Conservation (phyloP, 2,888 invertebrate genomes). For the Pyrochroa serraticornis region DNA sequence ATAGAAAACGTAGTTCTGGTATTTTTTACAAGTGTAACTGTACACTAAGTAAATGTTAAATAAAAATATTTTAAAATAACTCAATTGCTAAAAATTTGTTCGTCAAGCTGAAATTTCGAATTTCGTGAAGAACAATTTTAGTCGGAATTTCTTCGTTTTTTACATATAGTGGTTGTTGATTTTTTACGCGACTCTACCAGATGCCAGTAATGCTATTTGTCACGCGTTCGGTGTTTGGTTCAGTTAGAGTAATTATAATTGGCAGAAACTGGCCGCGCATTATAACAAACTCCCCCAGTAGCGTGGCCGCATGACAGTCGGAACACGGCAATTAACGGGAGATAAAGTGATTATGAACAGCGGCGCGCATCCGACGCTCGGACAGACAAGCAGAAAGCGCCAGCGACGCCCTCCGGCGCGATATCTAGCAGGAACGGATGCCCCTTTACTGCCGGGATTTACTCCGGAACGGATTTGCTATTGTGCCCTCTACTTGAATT, state of each 20-base stretch:
- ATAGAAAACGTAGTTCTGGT: no score
- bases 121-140: no score
- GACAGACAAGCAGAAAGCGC: not conserved
- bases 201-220: conserved; percentile 16
- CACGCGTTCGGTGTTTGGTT: conserved; percentile 11
- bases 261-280: conserved; percentile 37
- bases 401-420: conserved; percentile 9
- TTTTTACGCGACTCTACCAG: not conserved
- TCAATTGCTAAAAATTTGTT: no score
- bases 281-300: conserved; percentile 36
- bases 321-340: conserved; percentile 48
- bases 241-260: conserved; percentile 40
- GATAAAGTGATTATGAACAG: conserved; percentile 50
- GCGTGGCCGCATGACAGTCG: conserved; percentile 39
- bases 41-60: no score
- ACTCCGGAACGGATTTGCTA: conserved; percentile 21
- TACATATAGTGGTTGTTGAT: not conserved
- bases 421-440: conserved; percentile 22
- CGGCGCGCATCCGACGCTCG: conserved; percentile 18
- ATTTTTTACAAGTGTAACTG: no score
- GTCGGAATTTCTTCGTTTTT: not conserved
- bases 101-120: no score
- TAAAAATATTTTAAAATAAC: no score
- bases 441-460: conserved; percentile 20
- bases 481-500: conserved; percentile 19